Percentiles rank a stretch among this genome's conserved stretches.
These are phyloP conservation scores for Vespertilio murinus DNA, from an alignment of 2,797 vertebrate species.

Conservation along the genomic window DNA sequence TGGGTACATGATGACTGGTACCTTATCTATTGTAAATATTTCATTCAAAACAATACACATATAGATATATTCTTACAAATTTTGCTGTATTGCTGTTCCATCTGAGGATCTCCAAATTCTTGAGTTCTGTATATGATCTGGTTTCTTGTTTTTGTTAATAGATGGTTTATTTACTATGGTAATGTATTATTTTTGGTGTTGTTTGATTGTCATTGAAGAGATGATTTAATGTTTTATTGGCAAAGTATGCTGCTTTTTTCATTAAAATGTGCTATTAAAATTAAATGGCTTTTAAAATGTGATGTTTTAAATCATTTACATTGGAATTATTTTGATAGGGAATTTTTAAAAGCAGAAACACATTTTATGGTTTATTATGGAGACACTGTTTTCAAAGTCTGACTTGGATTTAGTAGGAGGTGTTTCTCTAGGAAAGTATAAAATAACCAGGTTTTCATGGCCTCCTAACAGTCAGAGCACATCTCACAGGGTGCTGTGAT, in stretches of 20 bases:
- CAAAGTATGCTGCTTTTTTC: constrained; percentile 81
- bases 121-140: constrained; percentile 90
- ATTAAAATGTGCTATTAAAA: constrained; percentile 82
- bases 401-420: neutral
- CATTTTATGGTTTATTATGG: constrained; percentile 32
- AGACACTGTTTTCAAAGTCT: constrained; percentile 25
- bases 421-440: constrained; percentile 39
- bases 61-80: constrained; percentile 98
- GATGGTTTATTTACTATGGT: constrained; percentile 92
- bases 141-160: constrained; percentile 84
- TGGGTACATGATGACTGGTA: constrained; percentile 87
- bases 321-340: constrained; percentile 48
- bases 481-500: constrained; percentile 22
- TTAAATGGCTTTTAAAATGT: constrained; percentile 73
- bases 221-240: constrained; percentile 91
- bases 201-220: constrained; percentile 97
- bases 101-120: constrained; percentile 89
- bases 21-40: constrained; percentile 94
- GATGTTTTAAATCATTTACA: constrained; percentile 63
- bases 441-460: neutral
- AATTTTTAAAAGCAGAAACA: neutral
- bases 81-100: constrained; percentile 95
- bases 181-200: constrained; percentile 95
- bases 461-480: neutral
- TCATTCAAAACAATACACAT: constrained; percentile 93